These are phyloP conservation scores for Thecocarcelia acutangulata DNA, from an alignment of 2,888 invertebrate genomes.

Conservation along the genomic window DNA sequence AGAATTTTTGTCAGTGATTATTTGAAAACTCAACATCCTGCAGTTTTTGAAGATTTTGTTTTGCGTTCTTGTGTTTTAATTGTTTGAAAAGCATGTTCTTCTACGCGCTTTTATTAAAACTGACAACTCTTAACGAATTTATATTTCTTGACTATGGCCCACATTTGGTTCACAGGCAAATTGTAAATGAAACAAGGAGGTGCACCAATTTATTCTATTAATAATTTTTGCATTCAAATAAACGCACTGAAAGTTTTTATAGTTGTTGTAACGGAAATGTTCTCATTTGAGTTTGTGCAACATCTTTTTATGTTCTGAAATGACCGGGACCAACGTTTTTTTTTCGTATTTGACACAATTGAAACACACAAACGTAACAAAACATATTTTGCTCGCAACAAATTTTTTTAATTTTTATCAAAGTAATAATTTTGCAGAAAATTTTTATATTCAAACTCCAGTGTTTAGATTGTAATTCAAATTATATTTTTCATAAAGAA, in stretches of 20 bases:
- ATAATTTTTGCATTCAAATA: conserved; percentile 35
- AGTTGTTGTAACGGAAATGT: conserved; percentile 60
- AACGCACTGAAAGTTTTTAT: conserved; percentile 50
- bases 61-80: not conserved
- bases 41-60: too few relatives aligned
- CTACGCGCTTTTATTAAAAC: conserved; percentile 23
- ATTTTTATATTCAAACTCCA: conserved; percentile 22
- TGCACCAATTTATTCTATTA: conserved; percentile 52
- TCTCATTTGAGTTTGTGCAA: conserved; percentile 46
- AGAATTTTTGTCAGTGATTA: too few relatives aligned
- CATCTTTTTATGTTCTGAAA: not conserved
- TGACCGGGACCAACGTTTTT: conserved; percentile 33
- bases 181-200: conserved; percentile 18
- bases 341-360: conserved; percentile 38
- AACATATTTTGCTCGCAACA: conserved; percentile 44
- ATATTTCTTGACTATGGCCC: conserved; percentile 15
- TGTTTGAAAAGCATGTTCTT: not conserved
- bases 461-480: conserved; percentile 54
- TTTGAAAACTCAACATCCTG: too few relatives aligned
- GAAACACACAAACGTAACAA: not conserved
- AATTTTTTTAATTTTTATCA: too few relatives aligned
- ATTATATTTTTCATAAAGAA: conserved; percentile 47
- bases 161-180: not conserved
- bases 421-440: conserved; percentile 19
- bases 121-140: conserved; percentile 50